Evolutionary conservation across 2,888 invertebrate genomes (phyloP), one percentile per base, ranked within the genome.

Genomic region (Synergus itoensis): DNA sequence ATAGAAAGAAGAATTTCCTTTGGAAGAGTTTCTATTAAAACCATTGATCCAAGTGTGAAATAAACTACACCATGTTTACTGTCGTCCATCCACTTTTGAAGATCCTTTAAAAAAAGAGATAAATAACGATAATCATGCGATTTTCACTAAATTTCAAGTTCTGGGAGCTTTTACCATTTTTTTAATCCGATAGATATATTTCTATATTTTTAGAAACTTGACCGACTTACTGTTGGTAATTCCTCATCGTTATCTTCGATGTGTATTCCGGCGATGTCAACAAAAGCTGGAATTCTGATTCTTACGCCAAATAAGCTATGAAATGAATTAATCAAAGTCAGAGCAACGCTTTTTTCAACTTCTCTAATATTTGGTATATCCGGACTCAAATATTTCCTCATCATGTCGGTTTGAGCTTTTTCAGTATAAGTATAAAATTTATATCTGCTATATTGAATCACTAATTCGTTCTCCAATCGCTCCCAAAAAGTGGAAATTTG

Each of bases 201-300:
- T 36, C 5, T 5, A 36, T 36, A 1, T 16, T 48, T 16, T 48
- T 7, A 48, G 1, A n/a, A 16, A 16, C 48, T 53, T 12, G 4
- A 28, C 7, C 18, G 16, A 82, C 82, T 79, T 78, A 87, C 87
- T 48, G 82, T 63, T 0, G 84, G 62, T 8, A 88, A 80, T 53
- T 83, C 21, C 0, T 85, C 14, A 0, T 81, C 78, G 4, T 86
- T 82, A 11, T 84, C 89, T 77, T 92, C 92, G 60, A 94, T 92
- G 80, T 94, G 94, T 76, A 94, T 87, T 63, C 94, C 94, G 18
- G 93, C 94, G 9, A 94, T 92, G 36, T 93, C 92, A 12, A 94
- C 89, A 83, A 94, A 90, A 8, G 91, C 92, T 1, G 93, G 91
- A 1, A 92, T 90, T 0, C 90, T 87, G 11, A 94, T 93, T 73